Evolutionary conservation across 2,113 vertebrate species (phyloP).

Genomic region (Okapia johnstoni): DNA sequence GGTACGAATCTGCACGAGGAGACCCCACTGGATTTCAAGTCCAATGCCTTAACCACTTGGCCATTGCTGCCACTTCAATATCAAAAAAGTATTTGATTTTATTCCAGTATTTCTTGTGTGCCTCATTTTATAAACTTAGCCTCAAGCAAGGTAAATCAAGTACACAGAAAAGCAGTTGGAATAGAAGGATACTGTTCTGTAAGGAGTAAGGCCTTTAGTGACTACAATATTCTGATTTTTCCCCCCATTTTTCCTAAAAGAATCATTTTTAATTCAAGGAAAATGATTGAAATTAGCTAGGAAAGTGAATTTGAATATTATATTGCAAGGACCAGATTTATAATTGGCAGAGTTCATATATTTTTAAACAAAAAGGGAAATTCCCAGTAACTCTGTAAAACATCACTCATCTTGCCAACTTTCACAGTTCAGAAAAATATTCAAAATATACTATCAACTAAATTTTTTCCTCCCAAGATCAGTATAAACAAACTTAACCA

Average conservation of each 20-base stretch:
- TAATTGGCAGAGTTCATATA: neutral
- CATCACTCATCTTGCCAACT: neutral
- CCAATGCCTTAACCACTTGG: neutral
- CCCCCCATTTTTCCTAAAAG: neutral
- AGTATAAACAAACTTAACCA: slow-evolving; percentile 27
- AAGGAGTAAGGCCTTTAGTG: neutral
- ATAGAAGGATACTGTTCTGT: neutral
- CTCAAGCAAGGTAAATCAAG: neutral
- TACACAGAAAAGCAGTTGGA: neutral
- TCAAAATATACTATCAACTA: slow-evolving; percentile 29
- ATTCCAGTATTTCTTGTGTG: neutral
- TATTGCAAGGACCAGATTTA: neutral
- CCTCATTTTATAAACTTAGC: neutral
- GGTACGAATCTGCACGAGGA: neutral
- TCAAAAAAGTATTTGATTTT: neutral
- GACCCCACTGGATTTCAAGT: neutral
- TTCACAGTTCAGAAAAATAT: slow-evolving; percentile 30
- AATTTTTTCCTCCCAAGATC: neutral
- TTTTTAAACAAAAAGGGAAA: neutral
- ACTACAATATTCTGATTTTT: neutral
- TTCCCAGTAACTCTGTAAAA: neutral
- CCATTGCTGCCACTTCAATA: neutral
- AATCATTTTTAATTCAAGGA: neutral
- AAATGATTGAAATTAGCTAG: neutral
- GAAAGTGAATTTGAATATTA: slow-evolving; percentile 2